Evolutionary conservation across 2,113 vertebrate genomes (phyloP), one percentile per base, ranked within the genome.

Genomic region (Cyprinodon variegatus): DNA sequence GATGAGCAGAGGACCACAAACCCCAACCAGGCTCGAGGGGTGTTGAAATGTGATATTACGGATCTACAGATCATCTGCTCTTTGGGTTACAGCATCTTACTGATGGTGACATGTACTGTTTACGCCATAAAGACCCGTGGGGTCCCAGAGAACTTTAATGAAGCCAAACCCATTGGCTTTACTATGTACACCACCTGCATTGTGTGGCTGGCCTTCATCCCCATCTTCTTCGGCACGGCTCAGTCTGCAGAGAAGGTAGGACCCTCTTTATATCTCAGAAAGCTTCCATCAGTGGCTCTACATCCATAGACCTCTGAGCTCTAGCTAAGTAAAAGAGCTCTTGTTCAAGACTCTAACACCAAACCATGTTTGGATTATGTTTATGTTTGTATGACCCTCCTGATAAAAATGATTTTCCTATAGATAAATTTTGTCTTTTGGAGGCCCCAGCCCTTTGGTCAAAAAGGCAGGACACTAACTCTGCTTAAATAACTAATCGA

Each of bases 141-240:
- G 22, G 97, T 99, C 82, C 97, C 97, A 0, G 97, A 99, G 94
- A 98, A 96, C 86, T 99, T 99, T 93, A 99, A 98, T 11, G 97
- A 99, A 93, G 97, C 97, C 88, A 99, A 99, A 74, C 97, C 97
- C 89, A 99, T 99, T 86, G 97, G 97, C 77, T 99, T 99, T 93
- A 99, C 97, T 72, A 99, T 99, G 97, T 99, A 99, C 92, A 99
- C 97, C 63, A 99, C 97, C 68, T 99, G 97, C 94, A 98, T 99
- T 86, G 97, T 99, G 1, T 99, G 97, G 97, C 95, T 99, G 75
- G 97, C 97, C 77, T 99, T 98, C 90, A 99, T 99, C 81, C 97
- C 97, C 70, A 99, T 99, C 93, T 99, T 99, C 96, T 99, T 99
- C 82, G 97, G 97, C 83, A 99, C 97, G 4, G 96, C 97, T 0